A percentile compares a stretch with the other conserved stretches of the same genome.
Conservation (phyloP, 2,888 invertebrate genomes). For the Pheosia tremula region DNA sequence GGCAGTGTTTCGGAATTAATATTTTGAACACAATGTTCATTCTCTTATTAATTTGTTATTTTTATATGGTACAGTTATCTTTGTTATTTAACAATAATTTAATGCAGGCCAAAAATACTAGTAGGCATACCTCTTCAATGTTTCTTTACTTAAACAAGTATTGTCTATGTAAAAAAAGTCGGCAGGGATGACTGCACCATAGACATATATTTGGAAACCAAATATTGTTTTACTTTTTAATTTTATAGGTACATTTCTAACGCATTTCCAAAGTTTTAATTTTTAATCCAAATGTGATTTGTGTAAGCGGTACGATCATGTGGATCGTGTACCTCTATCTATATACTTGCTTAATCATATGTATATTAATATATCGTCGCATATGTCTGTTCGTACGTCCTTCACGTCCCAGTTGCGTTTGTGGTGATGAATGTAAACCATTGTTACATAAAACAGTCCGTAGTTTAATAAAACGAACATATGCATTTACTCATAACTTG, state of each 20-base stretch:
- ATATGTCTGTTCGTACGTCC: neutral
- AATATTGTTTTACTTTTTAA: neutral
- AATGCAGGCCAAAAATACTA: neutral
- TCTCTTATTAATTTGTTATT: constrained; percentile 12
- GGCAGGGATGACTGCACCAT: neutral
- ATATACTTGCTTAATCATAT: neutral
- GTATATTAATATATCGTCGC: neutral
- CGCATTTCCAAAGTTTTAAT: constrained; percentile 6
- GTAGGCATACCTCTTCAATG: too few species aligned
- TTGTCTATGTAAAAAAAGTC: neutral
- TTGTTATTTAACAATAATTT: neutral
- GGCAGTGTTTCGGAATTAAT: constrained; percentile 14
- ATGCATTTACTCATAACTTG: neutral
- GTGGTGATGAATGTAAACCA: neutral
- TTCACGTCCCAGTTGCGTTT: neutral
- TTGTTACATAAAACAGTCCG: constrained; percentile 1
- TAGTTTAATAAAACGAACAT: neutral
- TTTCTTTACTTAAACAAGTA: neutral
- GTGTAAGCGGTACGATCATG: neutral
- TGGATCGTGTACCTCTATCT: neutral
- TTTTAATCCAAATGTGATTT: constrained; percentile 1
- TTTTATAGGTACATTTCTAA: neutral
- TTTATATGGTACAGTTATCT: constrained; percentile 11
- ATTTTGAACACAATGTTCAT: constrained; percentile 17
- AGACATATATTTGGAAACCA: constrained; percentile 1